Evolutionary conservation across 1,140 invertebrate species (phyloP), one percentile per base, ranked within the genome.

Genomic region (Augochlora pura): DNA sequence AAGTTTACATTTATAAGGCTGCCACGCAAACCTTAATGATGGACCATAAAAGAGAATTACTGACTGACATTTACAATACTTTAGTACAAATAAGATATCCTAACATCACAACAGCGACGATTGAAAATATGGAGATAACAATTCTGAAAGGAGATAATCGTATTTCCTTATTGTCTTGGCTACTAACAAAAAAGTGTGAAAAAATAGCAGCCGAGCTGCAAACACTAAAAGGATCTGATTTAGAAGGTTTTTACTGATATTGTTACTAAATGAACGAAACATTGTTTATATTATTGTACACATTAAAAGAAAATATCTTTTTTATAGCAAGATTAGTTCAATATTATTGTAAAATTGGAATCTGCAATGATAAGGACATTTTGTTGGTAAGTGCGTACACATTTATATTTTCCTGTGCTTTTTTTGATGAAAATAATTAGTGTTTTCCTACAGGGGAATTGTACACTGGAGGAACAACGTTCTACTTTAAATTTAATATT

Each of bases 71-170:
- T 77, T 87, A 87, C 12, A 62, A 85, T 10, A 73, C 49, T 54
- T 60, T 87, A n/a, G 14, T 83, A 14, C 66, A 77, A 16, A 70
- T 87, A 38, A 78, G 83, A 63, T 87, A 87, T 74, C 85, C 86
- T 10, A 73, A 83, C 39, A 87, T 87, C 60, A 84, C 83, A 12
- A 83, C 74, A n/a, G 62, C 60, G 0, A 42, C 69, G 18, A 27
- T n/a, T 14, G 64, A 79, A 9, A 72, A 85, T 42, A n/a, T 87
- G 25, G 68, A 83, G 67, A n/a, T 23, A 25, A 83, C 75, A 39
- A 73, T 87, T 73, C 77, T 87, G 8, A 52, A 2, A 12, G 85
- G 83, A 21, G 75, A 85, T 60, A 87, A 83, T 83, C 80, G 86
- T 27, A n/a, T 87, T 27, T 73, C 42, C 3, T 65, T 87, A 38